These are phyloP conservation scores for Morone saxatilis DNA, from an alignment of 2,113 vertebrate genomes.

Conservation along the genomic window DNA sequence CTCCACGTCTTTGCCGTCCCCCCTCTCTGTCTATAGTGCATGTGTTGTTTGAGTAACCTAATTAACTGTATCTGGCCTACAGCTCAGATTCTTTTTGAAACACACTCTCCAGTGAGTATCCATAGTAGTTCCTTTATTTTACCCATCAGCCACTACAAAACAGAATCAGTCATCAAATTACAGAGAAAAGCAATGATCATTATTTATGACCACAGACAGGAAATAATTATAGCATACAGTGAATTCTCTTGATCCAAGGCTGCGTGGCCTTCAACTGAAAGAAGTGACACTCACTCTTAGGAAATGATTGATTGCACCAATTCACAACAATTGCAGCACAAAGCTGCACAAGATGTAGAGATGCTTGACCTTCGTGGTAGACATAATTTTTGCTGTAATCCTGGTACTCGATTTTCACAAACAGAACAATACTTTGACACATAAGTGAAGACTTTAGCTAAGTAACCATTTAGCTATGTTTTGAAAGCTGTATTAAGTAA, in stretches of 20 bases:
- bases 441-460: not conserved
- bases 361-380: not conserved
- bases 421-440: not conserved
- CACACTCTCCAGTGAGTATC: conserved; percentile 16
- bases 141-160: conserved; percentile 14
- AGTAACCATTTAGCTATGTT: not conserved
- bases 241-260: not conserved
- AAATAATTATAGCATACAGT: conserved; percentile 23
- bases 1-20: not conserved
- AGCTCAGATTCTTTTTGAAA: conserved; percentile 34
- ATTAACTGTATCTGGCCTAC: conserved; percentile 34
- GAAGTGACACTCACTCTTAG: not conserved
- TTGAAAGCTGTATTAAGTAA: not conserved
- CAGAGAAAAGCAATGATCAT: conserved; percentile 18
- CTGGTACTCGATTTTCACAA: not conserved
- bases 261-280: not conserved
- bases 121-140: conserved; percentile 27
- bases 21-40: not conserved
- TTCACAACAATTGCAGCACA: not conserved
- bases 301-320: conserved; percentile 29
- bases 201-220: conserved; percentile 1
- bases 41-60: conserved; percentile 42
- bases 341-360: not conserved
- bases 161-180: conserved; percentile 14
- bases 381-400: not conserved